A percentile compares a stretch with the other conserved stretches of the same genome.
These are phyloP conservation scores for Lottia scabra DNA, from an alignment of 2,888 invertebrate genomes.

Conservation along the genomic window DNA sequence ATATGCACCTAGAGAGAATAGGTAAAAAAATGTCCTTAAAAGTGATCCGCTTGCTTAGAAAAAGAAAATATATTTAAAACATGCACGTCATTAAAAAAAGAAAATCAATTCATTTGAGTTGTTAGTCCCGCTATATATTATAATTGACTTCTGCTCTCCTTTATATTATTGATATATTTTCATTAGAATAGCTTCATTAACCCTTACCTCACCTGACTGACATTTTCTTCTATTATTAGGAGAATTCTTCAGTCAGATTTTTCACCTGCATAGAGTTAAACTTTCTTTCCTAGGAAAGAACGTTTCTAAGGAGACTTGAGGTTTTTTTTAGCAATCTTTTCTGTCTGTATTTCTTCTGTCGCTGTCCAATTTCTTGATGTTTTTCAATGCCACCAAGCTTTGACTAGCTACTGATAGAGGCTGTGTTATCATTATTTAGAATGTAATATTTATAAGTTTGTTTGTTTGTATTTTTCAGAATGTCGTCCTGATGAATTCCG, in stretches of 20 bases:
- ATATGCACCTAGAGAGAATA: too few relatives aligned
- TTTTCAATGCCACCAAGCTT: not conserved
- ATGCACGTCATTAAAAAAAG: too few relatives aligned
- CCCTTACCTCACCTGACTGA: not conserved
- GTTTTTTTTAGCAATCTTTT: not conserved
- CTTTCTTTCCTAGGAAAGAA: slow-evolving; percentile 4
- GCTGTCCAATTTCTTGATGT: not conserved
- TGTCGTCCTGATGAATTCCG: slow-evolving; percentile 51
- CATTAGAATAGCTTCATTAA: not conserved
- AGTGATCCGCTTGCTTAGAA: too few relatives aligned
- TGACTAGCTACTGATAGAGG: not conserved
- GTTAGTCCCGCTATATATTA: too few relatives aligned
- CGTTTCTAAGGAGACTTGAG: not conserved
- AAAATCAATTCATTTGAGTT: too few relatives aligned
- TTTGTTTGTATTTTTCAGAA: slow-evolving; percentile 22
- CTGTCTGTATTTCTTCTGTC: not conserved
- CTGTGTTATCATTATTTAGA: too few relatives aligned
- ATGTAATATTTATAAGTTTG: too few relatives aligned
- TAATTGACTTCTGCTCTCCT: too few relatives aligned
- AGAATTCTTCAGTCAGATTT: not conserved
- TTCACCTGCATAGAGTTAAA: not conserved
- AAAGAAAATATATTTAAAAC: too few relatives aligned
- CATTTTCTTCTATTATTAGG: not conserved
- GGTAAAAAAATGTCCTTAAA: too few relatives aligned
- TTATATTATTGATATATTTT: too few relatives aligned